Evolutionary conservation across 2,113 vertebrate genomes (phyloP).

Genomic region (Nothoprocta pentlandii): DNA sequence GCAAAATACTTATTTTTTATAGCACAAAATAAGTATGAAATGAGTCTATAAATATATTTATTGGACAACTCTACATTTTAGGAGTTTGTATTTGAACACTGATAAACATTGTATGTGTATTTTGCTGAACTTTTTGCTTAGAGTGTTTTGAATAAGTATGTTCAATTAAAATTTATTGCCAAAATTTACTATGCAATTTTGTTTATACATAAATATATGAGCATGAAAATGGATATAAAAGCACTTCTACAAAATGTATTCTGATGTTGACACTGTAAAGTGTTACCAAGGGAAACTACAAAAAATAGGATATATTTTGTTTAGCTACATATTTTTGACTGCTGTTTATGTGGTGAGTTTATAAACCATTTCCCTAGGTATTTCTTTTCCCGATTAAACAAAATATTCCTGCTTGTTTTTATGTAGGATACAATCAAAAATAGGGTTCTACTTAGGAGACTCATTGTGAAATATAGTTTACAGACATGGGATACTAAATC

Average conservation of each 20-base stretch:
- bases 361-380: neutral
- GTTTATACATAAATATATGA: neutral
- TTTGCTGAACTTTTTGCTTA: neutral
- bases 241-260: neutral
- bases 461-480: neutral
- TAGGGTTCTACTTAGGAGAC: neutral
- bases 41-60: neutral
- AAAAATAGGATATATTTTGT: neutral
- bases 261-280: neutral
- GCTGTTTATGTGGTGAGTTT: neutral
- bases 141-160: neutral
- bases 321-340: neutral
- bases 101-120: neutral
- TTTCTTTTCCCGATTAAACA: neutral
- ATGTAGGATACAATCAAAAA: neutral
- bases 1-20: neutral
- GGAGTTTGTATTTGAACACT: neutral
- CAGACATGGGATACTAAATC: neutral
- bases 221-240: neutral
- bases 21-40: neutral
- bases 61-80: neutral
- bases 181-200: neutral
- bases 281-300: neutral
- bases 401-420: neutral
- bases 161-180: neutral